Base-by-base conservation (phyloP, 1,140 invertebrate genomes). In the Tetragnatha versicolor region DNA sequence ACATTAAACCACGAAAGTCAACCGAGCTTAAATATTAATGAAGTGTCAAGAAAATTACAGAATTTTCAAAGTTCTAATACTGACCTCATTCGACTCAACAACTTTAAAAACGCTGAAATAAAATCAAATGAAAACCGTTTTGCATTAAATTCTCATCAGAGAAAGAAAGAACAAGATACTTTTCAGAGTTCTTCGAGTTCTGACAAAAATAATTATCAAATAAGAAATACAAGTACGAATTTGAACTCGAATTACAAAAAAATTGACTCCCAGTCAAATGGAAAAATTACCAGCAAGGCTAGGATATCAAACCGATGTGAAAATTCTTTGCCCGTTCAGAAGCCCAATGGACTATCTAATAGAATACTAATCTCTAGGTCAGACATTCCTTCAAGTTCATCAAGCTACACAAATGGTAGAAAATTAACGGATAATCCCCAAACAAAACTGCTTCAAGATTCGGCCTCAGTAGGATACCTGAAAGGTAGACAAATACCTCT, bases 401-500 rank as follows among this genome's bases (percentile, higher is more conserved):
- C 20, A n/a, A 14, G 22, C 17, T 47, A 45, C 17, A 31, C 25
- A 10, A 42, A 63, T 5, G 12, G 9, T 2, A 49, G 29, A 47
- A 63, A 63, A 27, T 10, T 17, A 2, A 25, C 47, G 55, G 47
- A 37, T 9, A 55, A 49, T 37, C 27, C 22, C 12, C n/a, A 53
- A 39, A 55, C n/a, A 37, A 53, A 49, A 70, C 10, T 25, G 0
- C 14, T n/a, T 49, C 25, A 0, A 5, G 37, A 73, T 60, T 63
- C 72, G 22, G 20, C 29, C 7, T 35, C 29, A 22, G 39, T 75
- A 14, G 72, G 58, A 2, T 63, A 75, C 37, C 29, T 75, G 4
- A 20, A 58, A 49, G 72, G 72, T 20, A 37, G 45, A 6, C 72
- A 75, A 49, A 75, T 75, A 20, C 72, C 72, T 49, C 25, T 75